Percentiles rank a stretch among this genome's conserved stretches.
Evolutionary conservation across 2,797 vertebrate genomes (phyloP).

Genomic region (Sebastes hubbsi): DNA sequence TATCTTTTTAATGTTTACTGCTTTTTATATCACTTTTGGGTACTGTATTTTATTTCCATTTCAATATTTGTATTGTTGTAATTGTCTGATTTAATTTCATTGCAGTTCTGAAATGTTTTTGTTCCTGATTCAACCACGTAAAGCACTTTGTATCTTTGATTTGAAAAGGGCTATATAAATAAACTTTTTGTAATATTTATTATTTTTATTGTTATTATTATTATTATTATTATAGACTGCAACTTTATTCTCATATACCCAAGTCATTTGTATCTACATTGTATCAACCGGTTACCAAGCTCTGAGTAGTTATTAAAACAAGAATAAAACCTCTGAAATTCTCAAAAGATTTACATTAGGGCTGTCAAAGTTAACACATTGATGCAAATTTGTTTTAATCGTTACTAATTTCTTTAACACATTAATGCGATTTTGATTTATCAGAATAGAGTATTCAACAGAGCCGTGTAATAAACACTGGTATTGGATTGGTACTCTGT

Average conservation of each 20-base stretch:
- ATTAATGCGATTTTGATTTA: rapidly evolving
- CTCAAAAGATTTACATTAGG: not conserved
- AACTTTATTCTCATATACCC: not conserved
- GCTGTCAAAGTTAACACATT: too few relatives aligned
- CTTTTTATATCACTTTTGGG: not conserved
- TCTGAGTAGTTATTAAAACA: not conserved
- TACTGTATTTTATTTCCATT: not conserved
- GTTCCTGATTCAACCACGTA: not conserved
- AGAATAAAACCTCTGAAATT: not conserved
- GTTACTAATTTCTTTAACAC: too few relatives aligned
- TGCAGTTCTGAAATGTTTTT: not conserved
- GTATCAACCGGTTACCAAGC: not conserved
- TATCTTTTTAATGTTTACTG: not conserved
- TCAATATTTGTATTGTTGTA: not conserved
- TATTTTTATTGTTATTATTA: too few relatives aligned
- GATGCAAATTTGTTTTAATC: rapidly evolving
- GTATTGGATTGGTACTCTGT: too few relatives aligned
- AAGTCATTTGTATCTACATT: not conserved
- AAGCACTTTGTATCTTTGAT: not conserved
- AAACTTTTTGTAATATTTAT: not conserved
- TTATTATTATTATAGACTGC: not conserved
- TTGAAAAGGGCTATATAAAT: not conserved
- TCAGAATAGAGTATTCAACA: too few relatives aligned
- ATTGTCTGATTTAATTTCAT: not conserved
- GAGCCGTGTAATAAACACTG: too few relatives aligned